phyloP scores from a whole-genome alignment of 2,797 vertebrate species.

The Fundulus diaphanus region DNA sequence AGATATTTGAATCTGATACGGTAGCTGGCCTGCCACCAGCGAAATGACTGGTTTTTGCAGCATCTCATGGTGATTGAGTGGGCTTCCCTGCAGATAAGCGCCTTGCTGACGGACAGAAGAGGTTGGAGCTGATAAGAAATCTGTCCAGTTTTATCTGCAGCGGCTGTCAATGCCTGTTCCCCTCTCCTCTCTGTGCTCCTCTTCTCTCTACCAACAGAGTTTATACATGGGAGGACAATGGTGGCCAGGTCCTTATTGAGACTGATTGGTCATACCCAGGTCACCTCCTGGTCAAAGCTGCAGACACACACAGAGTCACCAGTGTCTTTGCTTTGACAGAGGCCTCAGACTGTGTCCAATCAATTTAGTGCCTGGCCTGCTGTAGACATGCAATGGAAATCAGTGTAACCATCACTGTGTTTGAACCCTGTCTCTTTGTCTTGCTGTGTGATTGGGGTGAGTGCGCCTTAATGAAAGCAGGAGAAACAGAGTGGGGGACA shows the following conservation, averaged over 20 bases:
- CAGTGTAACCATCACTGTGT: conserved; percentile 73
- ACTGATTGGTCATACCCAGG: conserved; percentile 65
- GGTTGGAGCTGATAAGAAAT: conserved; percentile 69
- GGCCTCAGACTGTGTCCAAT: conserved; percentile 74
- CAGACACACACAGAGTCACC: conserved; percentile 29
- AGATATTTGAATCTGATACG: conserved; percentile 68
- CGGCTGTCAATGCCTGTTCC: conserved; percentile 49
- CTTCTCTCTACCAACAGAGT: conserved; percentile 11
- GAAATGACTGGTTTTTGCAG: conserved; percentile 65
- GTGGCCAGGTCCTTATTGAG: conserved; percentile 58
- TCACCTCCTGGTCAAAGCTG: conserved; percentile 63
- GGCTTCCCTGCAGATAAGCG: conserved; percentile 74
- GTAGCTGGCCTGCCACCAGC: conserved; percentile 55
- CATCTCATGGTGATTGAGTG: conserved; percentile 66
- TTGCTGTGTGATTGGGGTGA: conserved; percentile 67
- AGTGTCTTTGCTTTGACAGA: conserved; percentile 62
- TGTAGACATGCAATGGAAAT: conserved; percentile 73
- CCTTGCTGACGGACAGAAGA: conserved; percentile 62
- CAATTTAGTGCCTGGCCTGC: conserved; percentile 62
- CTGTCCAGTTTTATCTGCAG: conserved; percentile 60
- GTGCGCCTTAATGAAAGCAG: conserved; percentile 56
- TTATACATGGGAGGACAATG: conserved; percentile 44
- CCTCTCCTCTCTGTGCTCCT: conserved; percentile 12
- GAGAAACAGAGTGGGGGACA: conserved; percentile 26
- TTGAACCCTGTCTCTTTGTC: conserved; percentile 70